Percentiles rank a stretch among this genome's conserved stretches.
Conservation (phyloP, 2,888 invertebrate species). For the Acleris emargana region DNA sequence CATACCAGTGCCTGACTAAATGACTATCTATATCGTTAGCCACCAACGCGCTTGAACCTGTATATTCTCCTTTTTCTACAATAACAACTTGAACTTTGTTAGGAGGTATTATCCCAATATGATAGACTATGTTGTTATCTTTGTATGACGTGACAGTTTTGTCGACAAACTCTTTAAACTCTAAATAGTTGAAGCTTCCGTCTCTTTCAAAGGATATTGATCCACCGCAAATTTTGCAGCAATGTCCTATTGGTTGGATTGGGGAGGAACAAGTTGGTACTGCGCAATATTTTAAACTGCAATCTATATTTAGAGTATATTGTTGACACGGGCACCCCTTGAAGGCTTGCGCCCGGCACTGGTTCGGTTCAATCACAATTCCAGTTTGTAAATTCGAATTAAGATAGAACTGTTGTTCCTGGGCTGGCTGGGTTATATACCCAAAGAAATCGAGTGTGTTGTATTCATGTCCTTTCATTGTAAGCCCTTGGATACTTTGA, state of each 20-base stretch:
- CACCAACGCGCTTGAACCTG: constrained; percentile 62
- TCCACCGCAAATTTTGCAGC: constrained; percentile 74
- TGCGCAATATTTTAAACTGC: constrained; percentile 62
- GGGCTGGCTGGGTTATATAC: no score
- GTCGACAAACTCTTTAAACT: constrained; percentile 58
- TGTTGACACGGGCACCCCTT: constrained; percentile 68
- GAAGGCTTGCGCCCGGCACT: constrained; percentile 45
- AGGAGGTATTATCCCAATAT: constrained; percentile 57
- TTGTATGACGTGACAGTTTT: constrained; percentile 52
- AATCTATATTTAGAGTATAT: constrained; percentile 55
- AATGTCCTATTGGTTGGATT: constrained; percentile 68
- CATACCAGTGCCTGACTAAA: constrained; percentile 55
- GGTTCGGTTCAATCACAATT: constrained; percentile 40
- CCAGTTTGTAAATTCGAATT: constrained; percentile 49
- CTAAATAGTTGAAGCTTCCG: constrained; percentile 57
- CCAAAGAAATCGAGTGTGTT: constrained; percentile 18
- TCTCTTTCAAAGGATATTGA: constrained; percentile 57
- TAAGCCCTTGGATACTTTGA: constrained; percentile 54
- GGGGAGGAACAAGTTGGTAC: constrained; percentile 62
- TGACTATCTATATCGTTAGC: constrained; percentile 55
- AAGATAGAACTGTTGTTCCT: constrained; percentile 51
- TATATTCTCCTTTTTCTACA: constrained; percentile 65
- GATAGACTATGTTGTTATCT: constrained; percentile 52
- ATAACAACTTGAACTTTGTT: constrained; percentile 65
- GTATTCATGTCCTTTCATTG: constrained; percentile 48